Conservation (phyloP, 2,888 invertebrate genomes). For the Teleiodes luculella region DNA sequence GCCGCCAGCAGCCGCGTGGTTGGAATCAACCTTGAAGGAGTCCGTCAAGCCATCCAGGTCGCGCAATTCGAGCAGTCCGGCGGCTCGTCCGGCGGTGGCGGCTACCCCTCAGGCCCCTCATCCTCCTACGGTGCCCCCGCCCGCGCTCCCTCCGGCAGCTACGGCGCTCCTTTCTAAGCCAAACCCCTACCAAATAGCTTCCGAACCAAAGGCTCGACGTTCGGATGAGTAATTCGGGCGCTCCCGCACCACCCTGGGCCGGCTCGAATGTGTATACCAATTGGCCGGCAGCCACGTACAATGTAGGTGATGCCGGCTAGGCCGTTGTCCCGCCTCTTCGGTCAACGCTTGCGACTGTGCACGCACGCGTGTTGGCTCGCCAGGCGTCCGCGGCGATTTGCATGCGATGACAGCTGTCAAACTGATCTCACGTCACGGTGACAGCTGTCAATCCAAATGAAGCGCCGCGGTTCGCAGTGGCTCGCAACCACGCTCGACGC, state of each 20-base stretch:
- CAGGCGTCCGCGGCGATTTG: constrained; percentile 47
- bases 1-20: constrained; percentile 82
- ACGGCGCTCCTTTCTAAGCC: constrained; percentile 81
- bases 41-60: constrained; percentile 92
- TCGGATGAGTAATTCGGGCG: constrained; percentile 56
- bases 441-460: constrained; percentile 15
- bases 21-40: constrained; percentile 90
- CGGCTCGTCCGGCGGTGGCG: constrained; percentile 40
- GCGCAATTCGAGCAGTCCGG: constrained; percentile 88
- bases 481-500: constrained; percentile 62
- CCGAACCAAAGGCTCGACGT: constrained; percentile 35
- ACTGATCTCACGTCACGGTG: constrained; percentile 25
- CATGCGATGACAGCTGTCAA: constrained; percentile 23
- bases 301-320: constrained; percentile 68
- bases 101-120: constrained; percentile 75
- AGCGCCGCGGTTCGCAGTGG: constrained; percentile 50
- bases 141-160: constrained; percentile 81
- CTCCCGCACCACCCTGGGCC: constrained; percentile 43
- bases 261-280: constrained; percentile 59
- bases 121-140: constrained; percentile 79
- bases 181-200: constrained; percentile 27
- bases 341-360: constrained; percentile 75
- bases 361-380: constrained; percentile 67
- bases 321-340: constrained; percentile 40
- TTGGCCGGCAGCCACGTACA: constrained; percentile 65